Evolutionary conservation across 1,140 invertebrate species (phyloP), one percentile per base, ranked within the genome.

Genomic region (Stenopsyche tienmushanensis): DNA sequence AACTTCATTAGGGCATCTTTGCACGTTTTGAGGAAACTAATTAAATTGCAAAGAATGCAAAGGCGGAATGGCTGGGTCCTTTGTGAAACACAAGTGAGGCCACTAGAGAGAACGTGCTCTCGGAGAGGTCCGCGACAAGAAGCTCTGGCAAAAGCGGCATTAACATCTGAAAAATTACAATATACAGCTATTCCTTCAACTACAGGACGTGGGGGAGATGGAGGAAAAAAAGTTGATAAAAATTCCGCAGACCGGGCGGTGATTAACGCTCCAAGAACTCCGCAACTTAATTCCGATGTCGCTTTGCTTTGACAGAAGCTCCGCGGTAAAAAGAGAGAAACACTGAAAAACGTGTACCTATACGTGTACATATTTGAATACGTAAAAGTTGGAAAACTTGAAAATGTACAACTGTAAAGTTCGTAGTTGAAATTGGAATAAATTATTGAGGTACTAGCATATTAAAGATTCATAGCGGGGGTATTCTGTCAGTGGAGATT

Each of bases 261-360:
- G 59, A 69, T 69, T 69, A 69, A 63, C 63, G 67, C 67, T 69
- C 57, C 58, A 69, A 69, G 59, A 69, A 65, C 26, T 63, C 29
- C 29, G 44, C 63, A 69, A 69, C 67, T 69, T 69, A 63, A 62
- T 65, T 69, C 65, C 34, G 50, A 69, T 53, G 67, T 62, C 41
- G 57, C 62, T 47, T 65, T 53, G 67, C 63, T 69, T 68, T 64
- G 62, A 68, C 60, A 67, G 58, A 62, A 62, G 50, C 17, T 57
- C 52, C 52, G 50, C 59, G 25, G 17, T n/a, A 57, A 64, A 53
- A 47, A 47, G 18, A 47, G 50, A 53, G 15, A 24, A 53, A 53
- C 50, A 53, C 8, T 10, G 50, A 53, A 53, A 24, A 53, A 24
- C 50, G 20, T 47, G 44, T 47, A 47, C 8, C 44, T 5, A 18